Percentiles rank a stretch among this genome's conserved stretches.
These are phyloP conservation scores for Dendrophyllia cribrosa DNA, from an alignment of 64 coral and sea anemone species.

Conservation along the genomic window DNA sequence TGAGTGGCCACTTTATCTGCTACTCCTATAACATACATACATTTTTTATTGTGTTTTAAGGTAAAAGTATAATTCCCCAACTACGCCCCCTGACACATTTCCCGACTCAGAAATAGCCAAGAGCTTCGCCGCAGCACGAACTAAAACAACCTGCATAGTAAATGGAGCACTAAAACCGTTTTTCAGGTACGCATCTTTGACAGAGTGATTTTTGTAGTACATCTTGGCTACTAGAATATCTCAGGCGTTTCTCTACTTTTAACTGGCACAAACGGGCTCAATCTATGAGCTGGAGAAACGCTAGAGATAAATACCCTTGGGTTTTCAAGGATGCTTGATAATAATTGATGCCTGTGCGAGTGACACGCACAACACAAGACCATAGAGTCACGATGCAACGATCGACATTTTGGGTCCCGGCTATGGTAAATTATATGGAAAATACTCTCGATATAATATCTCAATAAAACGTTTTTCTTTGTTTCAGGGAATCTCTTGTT, in stretches of 20 bases:
- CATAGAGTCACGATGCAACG: background rate
- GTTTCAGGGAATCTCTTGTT: conserved; percentile 12
- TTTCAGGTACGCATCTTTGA: conserved; percentile 42
- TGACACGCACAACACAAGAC: background rate
- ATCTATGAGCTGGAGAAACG: conserved; percentile 16
- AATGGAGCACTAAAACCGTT: conserved; percentile 59
- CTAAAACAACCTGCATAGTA: conserved; percentile 65
- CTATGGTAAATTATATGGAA: conserved; percentile 13
- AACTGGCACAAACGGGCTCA: conserved; percentile 33
- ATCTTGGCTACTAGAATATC: conserved; percentile 23
- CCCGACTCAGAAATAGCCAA: conserved; percentile 68
- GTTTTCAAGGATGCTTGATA: conserved; percentile 15
- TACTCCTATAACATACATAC: conserved; percentile 25
- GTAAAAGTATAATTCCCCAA: too few species aligned
- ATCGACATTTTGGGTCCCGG: conserved; percentile 6
- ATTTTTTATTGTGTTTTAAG: too few species aligned
- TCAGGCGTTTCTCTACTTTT: conserved; percentile 36
- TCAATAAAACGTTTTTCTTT: conserved; percentile 41
- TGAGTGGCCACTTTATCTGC: conserved; percentile 33
- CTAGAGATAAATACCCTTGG: conserved; percentile 4
- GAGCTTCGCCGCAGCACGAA: conserved; percentile 23
- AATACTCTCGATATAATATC: background rate
- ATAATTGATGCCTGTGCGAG: conserved; percentile 20
- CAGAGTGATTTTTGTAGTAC: conserved; percentile 5
- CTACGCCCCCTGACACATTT: conserved; percentile 34